These are phyloP conservation scores for Tinamus major DNA, from an alignment of 2,797 vertebrate species.

Conservation along the genomic window DNA sequence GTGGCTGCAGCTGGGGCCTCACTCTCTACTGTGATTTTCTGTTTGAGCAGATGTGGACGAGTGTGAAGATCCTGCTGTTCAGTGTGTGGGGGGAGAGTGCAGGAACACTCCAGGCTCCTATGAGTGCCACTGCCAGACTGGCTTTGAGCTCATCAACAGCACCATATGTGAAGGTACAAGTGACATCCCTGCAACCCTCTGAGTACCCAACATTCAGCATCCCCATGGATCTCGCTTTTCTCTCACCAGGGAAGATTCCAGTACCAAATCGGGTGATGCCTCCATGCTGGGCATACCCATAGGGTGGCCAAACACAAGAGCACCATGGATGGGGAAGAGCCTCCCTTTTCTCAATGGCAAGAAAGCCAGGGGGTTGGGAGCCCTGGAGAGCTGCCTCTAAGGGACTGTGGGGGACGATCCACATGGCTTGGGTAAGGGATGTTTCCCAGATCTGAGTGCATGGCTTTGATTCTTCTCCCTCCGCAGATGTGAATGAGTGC, in stretches of 20 bases:
- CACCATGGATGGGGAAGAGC: background rate
- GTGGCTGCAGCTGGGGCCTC: background rate
- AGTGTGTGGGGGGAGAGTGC: conserved; percentile 89
- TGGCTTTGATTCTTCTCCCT: background rate
- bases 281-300: background rate
- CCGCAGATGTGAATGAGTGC: conserved; percentile 87
- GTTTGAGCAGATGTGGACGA: conserved; percentile 88
- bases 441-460: background rate
- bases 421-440: background rate
- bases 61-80: conserved; percentile 85
- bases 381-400: background rate
- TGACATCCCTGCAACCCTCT: background rate
- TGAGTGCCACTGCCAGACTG: conserved; percentile 85
- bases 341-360: background rate
- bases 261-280: background rate
- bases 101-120: conserved; percentile 87
- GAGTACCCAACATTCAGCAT: background rate
- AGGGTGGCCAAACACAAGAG: background rate
- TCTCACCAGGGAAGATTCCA: background rate
- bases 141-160: conserved; percentile 80
- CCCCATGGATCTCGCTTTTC: background rate
- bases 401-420: background rate
- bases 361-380: background rate
- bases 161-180: conserved; percentile 71
- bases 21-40: conserved; percentile 14